These are phyloP conservation scores for Endotricha flammealis DNA, from an alignment of 2,888 invertebrate species.

Conservation along the genomic window DNA sequence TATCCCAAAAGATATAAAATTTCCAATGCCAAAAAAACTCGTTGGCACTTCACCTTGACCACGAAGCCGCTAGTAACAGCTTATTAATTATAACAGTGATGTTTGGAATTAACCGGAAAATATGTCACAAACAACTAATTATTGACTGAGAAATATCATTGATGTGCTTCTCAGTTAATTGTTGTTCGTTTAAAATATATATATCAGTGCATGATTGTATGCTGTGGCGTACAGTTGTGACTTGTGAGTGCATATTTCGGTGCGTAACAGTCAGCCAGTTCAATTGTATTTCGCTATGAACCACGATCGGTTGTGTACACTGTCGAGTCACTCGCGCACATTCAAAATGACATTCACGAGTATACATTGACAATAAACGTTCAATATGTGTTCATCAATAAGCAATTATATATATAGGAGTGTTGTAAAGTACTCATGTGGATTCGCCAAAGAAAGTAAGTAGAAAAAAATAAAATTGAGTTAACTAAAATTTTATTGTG, in stretches of 20 bases:
- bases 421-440: conserved; percentile 73
- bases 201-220: conserved; percentile 58
- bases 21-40: too few relatives aligned
- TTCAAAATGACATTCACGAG: conserved; percentile 50
- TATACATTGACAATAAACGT: conserved; percentile 38
- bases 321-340: conserved; percentile 29
- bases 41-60: too few relatives aligned
- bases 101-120: conserved; percentile 1
- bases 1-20: too few relatives aligned
- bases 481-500: too few relatives aligned
- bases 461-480: too few relatives aligned
- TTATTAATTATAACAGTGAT: neutral
- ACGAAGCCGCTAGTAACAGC: too few relatives aligned
- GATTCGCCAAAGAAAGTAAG: conserved; percentile 69
- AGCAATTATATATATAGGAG: conserved; percentile 67
- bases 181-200: conserved; percentile 53
- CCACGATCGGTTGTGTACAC: conserved; percentile 43
- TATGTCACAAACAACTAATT: conserved; percentile 34
- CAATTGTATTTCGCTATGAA: conserved; percentile 61
- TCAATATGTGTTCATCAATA: conserved; percentile 67
- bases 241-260: conserved; percentile 46
- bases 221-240: conserved; percentile 36
- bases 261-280: conserved; percentile 32
- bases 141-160: conserved; percentile 48
- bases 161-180: conserved; percentile 64